phyloP scores from a whole-genome alignment of 1,140 invertebrate species.

The Pemphigus obesinymphae region DNA sequence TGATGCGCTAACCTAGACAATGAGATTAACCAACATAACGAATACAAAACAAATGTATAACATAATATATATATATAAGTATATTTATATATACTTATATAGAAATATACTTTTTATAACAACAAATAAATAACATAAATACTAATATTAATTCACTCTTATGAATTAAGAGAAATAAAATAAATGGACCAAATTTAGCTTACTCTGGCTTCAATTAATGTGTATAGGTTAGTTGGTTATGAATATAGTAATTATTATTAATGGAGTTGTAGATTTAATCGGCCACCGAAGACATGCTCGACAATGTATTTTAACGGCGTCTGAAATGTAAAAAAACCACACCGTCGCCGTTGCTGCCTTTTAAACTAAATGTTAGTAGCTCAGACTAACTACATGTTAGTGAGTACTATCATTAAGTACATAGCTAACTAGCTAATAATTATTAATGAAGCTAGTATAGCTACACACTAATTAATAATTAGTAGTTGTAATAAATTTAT shows the following conservation, averaged over 20 bases:
- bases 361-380: conserved; percentile 6
- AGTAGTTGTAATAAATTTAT: not conserved
- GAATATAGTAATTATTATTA: conserved; percentile 19
- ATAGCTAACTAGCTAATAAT: conserved; percentile 36
- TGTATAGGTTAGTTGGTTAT: conserved; percentile 31
- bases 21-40: conserved; percentile 27
- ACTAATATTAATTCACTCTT: not conserved
- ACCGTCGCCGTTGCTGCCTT: conserved; percentile 39
- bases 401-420: conserved; percentile 24
- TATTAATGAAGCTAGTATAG: conserved; percentile 35
- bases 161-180: conserved; percentile 9
- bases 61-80: not conserved
- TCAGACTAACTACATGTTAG: conserved; percentile 40
- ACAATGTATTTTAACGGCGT: conserved; percentile 28
- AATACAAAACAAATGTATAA: conserved; percentile 23
- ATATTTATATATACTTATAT: not conserved
- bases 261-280: conserved; percentile 34
- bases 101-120: not conserved
- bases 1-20: conserved; percentile 19
- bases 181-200: conserved; percentile 20
- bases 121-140: conserved; percentile 11
- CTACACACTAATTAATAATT: conserved; percentile 16
- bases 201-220: conserved; percentile 21
- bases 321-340: conserved; percentile 41
- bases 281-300: conserved; percentile 31